Evolutionary conservation across 2,888 invertebrate genomes (phyloP).

Genomic region (Amiota mariae): DNA sequence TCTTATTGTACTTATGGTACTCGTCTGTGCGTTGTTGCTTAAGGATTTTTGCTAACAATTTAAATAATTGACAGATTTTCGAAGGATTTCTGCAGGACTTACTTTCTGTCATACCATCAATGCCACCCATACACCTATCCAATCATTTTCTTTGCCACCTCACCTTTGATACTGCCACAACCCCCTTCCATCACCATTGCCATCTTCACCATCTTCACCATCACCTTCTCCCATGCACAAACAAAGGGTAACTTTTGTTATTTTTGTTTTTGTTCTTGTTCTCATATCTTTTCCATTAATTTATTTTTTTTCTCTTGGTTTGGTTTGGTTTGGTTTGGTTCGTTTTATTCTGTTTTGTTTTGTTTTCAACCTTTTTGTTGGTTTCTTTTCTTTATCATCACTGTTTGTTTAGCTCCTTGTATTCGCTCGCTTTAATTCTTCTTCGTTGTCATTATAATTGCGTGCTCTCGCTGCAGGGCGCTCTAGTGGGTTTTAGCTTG

Average conservation of each 20-base stretch:
- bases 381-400: not conserved
- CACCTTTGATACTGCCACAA: too few species aligned
- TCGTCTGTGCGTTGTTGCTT: not conserved
- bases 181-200: too few species aligned
- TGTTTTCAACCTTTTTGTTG: not conserved
- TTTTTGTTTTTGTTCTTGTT: not conserved
- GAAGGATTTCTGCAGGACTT: constrained; percentile 38
- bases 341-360: too few species aligned
- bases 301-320: not conserved
- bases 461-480: constrained; percentile 18
- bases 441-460: constrained; percentile 8
- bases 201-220: not conserved
- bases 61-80: constrained; percentile 66
- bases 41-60: constrained; percentile 60
- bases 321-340: not conserved
- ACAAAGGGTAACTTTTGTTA: constrained; percentile 21
- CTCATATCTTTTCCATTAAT: not conserved
- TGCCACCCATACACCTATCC: not conserved
- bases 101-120: not conserved
- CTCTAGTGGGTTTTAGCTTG: too few species aligned
- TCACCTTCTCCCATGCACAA: not conserved
- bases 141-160: not conserved
- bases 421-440: not conserved
- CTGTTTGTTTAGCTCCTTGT: not conserved
- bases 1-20: not conserved